Conservation (phyloP, 1,140 invertebrate genomes). For the Babylonia areolata region DNA sequence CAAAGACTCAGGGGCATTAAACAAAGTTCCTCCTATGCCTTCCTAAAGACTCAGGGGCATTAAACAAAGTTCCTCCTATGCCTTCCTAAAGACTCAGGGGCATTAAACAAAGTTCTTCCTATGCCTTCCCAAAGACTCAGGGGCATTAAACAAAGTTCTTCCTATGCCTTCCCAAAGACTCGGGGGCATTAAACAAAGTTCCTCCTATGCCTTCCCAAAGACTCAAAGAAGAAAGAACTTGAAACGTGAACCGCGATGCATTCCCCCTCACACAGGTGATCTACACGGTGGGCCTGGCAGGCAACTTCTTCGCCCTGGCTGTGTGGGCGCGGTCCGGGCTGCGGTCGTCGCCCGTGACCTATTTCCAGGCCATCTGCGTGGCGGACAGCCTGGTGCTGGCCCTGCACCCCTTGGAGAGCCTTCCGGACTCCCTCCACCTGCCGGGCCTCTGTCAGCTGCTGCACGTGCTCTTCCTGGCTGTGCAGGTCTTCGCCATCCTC, state of each 20-base stretch:
- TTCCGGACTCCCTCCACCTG: conserved; percentile 30
- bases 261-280: conserved; percentile 23
- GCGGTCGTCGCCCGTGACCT: conserved; percentile 33
- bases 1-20: too few species aligned
- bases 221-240: background rate
- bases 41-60: too few species aligned
- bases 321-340: conserved; percentile 37
- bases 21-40: too few species aligned
- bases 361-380: conserved; percentile 45
- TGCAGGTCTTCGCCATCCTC: conserved; percentile 43
- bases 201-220: background rate
- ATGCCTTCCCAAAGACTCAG: too few species aligned
- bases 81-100: too few species aligned
- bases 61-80: too few species aligned
- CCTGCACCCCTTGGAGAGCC: conserved; percentile 38
- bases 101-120: too few species aligned
- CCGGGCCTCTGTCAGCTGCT: conserved; percentile 37
- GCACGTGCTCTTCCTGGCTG: conserved; percentile 45
- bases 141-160: too few species aligned
- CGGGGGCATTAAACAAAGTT: too few species aligned
- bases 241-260: background rate
- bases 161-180: too few species aligned
- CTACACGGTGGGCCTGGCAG: conserved; percentile 36
- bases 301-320: conserved; percentile 39
- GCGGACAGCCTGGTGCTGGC: conserved; percentile 45